These are phyloP conservation scores for Tribolium madens DNA, from an alignment of 1,140 invertebrate genomes.

Conservation along the genomic window DNA sequence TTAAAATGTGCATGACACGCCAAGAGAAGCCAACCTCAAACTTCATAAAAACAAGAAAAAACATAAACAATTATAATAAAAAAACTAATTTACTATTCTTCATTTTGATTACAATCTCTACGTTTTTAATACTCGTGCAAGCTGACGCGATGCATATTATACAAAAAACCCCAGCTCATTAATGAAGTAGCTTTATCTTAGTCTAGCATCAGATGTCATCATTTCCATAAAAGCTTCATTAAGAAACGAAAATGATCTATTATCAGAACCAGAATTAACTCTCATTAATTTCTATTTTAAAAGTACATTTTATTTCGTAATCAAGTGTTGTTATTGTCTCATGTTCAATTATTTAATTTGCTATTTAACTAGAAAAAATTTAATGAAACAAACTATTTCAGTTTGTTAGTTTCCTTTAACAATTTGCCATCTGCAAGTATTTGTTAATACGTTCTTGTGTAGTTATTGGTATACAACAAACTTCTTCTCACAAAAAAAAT, in stretches of 20 bases:
- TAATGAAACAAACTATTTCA: not conserved
- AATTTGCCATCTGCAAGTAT: too few species aligned
- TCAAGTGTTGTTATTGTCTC: not conserved
- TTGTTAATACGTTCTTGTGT: too few species aligned
- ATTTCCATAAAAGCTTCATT: slow-evolving; percentile 46
- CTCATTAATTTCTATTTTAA: slow-evolving; percentile 37
- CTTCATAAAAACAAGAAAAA: slow-evolving; percentile 9
- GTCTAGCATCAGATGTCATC: slow-evolving; percentile 33
- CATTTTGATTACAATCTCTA: not conserved
- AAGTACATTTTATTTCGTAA: slow-evolving; percentile 14
- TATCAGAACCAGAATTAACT: slow-evolving; percentile 32
- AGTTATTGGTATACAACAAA: too few species aligned
- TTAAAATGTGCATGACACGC: not conserved
- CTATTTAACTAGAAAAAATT: not conserved
- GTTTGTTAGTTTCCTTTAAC: too few species aligned
- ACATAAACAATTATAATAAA: not conserved
- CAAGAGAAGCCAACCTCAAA: not conserved
- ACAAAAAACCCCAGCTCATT: slow-evolving; percentile 25
- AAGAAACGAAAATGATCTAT: slow-evolving; percentile 45
- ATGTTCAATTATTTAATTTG: not conserved
- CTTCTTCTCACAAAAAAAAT: too few species aligned
- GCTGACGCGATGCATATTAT: slow-evolving; percentile 43
- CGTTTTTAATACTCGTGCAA: slow-evolving; percentile 37
- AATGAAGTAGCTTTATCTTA: slow-evolving; percentile 42
- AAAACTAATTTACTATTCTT: not conserved